A percentile compares a stretch with the other conserved stretches of the same genome.
These are phyloP conservation scores for Umimayanthus kanabou DNA, from an alignment of 92 coral and sea anemone genomes.

Conservation along the genomic window DNA sequence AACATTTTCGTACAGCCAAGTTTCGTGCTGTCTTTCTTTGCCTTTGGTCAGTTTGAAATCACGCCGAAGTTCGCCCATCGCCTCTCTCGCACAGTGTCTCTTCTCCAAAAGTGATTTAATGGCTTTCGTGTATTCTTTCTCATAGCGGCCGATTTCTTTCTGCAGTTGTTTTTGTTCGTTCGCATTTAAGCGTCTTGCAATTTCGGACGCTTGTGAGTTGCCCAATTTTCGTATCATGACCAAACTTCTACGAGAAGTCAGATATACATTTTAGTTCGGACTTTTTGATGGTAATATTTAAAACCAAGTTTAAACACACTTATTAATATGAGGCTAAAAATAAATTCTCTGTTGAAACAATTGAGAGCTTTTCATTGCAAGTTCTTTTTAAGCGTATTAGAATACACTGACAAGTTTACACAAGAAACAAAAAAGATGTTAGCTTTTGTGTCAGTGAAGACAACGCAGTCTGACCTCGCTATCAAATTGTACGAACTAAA, in stretches of 20 bases:
- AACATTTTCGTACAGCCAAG: not conserved
- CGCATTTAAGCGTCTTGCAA: conserved; percentile 71
- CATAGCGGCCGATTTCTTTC: conserved; percentile 56
- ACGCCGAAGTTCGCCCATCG: conserved; percentile 55
- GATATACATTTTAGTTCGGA: not conserved
- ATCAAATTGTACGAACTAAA: not conserved
- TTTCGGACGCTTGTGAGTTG: conserved; percentile 60
- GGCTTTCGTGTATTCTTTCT: conserved; percentile 63
- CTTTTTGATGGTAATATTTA: not conserved
- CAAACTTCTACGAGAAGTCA: not conserved
- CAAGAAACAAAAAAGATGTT: conserved; percentile 30
- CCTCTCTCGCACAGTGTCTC: conserved; percentile 51
- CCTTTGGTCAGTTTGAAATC: not conserved
- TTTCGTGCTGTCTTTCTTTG: not conserved
- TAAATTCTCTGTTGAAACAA: not conserved
- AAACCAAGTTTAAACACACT: not conserved
- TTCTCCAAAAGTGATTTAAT: conserved; percentile 62
- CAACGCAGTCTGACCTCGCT: conserved; percentile 21
- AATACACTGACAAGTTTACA: not conserved
- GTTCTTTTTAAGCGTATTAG: conserved; percentile 21
- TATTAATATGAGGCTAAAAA: not conserved
- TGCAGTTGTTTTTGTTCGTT: conserved; percentile 66
- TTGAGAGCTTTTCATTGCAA: conserved; percentile 19
- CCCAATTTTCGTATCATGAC: conserved; percentile 24
- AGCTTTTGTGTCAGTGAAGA: not conserved